Evolutionary conservation across 2,797 vertebrate genomes (phyloP).

Genomic region (Muraenolepis orangiensis): DNA sequence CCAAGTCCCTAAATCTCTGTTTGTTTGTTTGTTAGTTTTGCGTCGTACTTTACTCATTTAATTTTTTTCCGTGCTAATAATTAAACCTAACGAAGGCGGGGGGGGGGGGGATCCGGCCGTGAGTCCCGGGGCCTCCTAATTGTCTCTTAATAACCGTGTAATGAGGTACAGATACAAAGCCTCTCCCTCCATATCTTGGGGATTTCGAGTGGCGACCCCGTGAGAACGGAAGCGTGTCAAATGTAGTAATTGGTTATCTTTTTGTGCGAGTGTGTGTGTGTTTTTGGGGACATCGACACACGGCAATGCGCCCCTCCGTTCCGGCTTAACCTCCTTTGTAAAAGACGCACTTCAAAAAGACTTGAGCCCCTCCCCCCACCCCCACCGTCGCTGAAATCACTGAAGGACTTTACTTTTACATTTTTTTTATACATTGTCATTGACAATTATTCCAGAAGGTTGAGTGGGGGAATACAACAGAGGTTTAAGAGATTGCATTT

Average conservation of each 20-base stretch:
- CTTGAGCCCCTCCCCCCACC: neutral
- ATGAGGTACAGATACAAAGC: conserved; percentile 61
- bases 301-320: conserved; percentile 16
- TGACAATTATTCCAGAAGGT: conserved; percentile 12
- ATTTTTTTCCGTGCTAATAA: conserved; percentile 23
- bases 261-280: conserved; percentile 14
- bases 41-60: neutral
- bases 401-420: conserved; percentile 4
- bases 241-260: conserved; percentile 49
- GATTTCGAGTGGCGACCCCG: conserved; percentile 49
- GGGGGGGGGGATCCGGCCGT: conserved; percentile 30
- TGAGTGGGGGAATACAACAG: neutral
- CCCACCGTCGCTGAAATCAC: neutral
- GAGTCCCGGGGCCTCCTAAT: conserved; percentile 44
- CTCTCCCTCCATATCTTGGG: conserved; percentile 37
- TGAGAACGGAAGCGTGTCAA: conserved; percentile 51
- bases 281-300: conserved; percentile 40
- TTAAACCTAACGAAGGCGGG: conserved; percentile 33
- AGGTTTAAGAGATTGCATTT: neutral
- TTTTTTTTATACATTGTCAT: conserved; percentile 1
- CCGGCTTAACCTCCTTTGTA: conserved; percentile 29
- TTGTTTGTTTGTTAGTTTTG: neutral
- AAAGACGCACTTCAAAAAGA: conserved; percentile 23
- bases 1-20: neutral
- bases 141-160: conserved; percentile 61